These are phyloP conservation scores for Yponomeuta sedellus DNA, from an alignment of 2,888 invertebrate genomes.

Conservation along the genomic window DNA sequence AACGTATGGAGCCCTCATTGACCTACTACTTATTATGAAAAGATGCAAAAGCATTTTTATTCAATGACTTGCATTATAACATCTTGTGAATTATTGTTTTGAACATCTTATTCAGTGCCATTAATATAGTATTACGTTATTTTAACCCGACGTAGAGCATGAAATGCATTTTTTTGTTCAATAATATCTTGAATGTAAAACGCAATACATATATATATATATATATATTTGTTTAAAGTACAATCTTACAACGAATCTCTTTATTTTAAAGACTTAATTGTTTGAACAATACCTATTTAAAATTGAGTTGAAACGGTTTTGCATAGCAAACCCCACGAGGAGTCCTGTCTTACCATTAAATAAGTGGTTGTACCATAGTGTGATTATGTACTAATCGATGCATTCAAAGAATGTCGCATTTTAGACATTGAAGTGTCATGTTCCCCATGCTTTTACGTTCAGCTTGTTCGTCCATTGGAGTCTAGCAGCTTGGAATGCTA, in stretches of 20 bases:
- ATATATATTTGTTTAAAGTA: constrained; percentile 21
- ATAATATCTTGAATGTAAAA: constrained; percentile 38
- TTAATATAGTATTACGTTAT: constrained; percentile 70
- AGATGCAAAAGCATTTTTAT: neutral
- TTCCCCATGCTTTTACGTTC: neutral
- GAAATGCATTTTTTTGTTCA: constrained; percentile 58
- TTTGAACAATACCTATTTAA: constrained; percentile 31
- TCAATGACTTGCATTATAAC: neutral
- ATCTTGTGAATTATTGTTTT: constrained; percentile 9
- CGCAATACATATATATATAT: constrained; percentile 33
- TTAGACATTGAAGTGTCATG: constrained; percentile 18
- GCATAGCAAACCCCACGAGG: constrained; percentile 57
- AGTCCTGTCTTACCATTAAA: constrained; percentile 16
- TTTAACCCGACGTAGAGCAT: constrained; percentile 67
- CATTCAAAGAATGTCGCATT: constrained; percentile 48
- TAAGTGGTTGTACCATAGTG: constrained; percentile 16
- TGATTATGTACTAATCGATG: constrained; percentile 22
- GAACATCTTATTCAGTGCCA: constrained; percentile 58
- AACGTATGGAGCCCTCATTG: too few relatives aligned
- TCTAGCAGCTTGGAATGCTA: neutral
- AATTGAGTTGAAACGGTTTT: constrained; percentile 38
- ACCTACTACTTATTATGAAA: neutral
- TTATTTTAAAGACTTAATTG: constrained; percentile 39
- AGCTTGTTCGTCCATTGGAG: neutral
- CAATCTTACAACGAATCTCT: constrained; percentile 65